Base-by-base conservation (phyloP, 2,888 invertebrate species). In the Drosophila engyochracea region DNA sequence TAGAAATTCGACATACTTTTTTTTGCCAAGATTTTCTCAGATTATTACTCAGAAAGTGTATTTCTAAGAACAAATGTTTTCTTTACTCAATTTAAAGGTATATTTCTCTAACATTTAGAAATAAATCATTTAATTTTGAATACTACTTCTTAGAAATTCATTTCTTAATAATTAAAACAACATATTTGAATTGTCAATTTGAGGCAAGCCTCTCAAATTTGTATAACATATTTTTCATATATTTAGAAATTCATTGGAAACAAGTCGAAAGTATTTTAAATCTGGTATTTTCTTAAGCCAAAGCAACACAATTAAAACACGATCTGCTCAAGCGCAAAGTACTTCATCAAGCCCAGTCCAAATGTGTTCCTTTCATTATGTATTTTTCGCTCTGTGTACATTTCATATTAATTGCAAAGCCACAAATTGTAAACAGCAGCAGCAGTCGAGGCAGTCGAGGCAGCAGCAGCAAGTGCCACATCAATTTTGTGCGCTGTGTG, bases 351-450 rank as follows among this genome's bases (percentile, higher is more conserved):
- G 22, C 12, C 5, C 44, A 3, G 22, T 1, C 44, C 22, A 22
- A 44, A 5, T 22, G 12, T 12, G 22, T 12, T n/a, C 10, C 10
- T 44, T 44, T 22, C 14, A 3, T 14, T 14, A 33, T 31, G 14
- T 33, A 54, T 54, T 33, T 44, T 55, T 44, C 47, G 25, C 16
- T 16, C 25, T 1, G 47, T 47, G 47, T 47, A 25, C 44, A 52
- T 58, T 64, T 65, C 63, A 55, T 70, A 85, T 89, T 81, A 89
- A 86, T 79, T 86, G 76, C 81, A 61, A 39, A 61, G 72, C 83
- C 86, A 60, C 83, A 81, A 83, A 89, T 70, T 80, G 85, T 71
- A 79, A 79, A 82, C 79, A 83, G 67, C 37, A 54, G 30, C 28
- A 22, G 22, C 51, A 35, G 25, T 6, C 9, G 28, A n/a, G 44